Evolutionary conservation across 2,113 vertebrate species (phyloP), one percentile per base, ranked within the genome.

Genomic region (Sceloporus undulatus): DNA sequence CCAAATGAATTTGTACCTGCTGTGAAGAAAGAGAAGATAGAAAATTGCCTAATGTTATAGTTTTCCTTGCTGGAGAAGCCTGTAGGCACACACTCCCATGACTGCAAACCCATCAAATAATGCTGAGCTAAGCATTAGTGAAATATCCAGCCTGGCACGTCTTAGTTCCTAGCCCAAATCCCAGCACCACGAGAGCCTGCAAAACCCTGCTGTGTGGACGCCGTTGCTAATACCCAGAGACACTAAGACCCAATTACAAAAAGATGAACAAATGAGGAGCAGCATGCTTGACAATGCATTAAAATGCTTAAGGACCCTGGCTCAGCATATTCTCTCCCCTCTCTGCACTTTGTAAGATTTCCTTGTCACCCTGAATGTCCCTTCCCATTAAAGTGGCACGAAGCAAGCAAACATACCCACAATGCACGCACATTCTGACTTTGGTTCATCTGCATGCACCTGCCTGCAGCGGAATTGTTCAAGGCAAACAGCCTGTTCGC

Each of bases 321-420:
- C 52, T 79, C 73, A 9, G 86, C 70, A 8, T 78, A 79, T 85
- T 2, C 25, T 48, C 40, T 56, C 48, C 62, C 29, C 68, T 25
- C 81, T 11, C 78, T 77, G 66, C 16, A 21, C 3, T 54, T 40
- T n/a, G 80, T 5, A 0, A 29, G 34, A 23, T 1, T 48, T 1
- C 8, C 48, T 19, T 9, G 34, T 6, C 84, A 82, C 0, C 0
- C 78, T 25, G 65, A 85, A 66, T 42, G 0, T 56, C 54, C 77
- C 86, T 85, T 48, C 21, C 81, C 34, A 1, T 1, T 11, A 38
- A 25, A 77, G 54, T 0, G 76, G 71, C 0, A 29, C 0, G 29
- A 1, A 3, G 14, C 21, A 83, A 34, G n/a, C 19, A 29, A 11
- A 65, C 3, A 56, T 5, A 1, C 9, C 8, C 10, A 1, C 56